Base-by-base conservation (phyloP, 1,140 invertebrate species). In the Colletes latitarsis region DNA sequence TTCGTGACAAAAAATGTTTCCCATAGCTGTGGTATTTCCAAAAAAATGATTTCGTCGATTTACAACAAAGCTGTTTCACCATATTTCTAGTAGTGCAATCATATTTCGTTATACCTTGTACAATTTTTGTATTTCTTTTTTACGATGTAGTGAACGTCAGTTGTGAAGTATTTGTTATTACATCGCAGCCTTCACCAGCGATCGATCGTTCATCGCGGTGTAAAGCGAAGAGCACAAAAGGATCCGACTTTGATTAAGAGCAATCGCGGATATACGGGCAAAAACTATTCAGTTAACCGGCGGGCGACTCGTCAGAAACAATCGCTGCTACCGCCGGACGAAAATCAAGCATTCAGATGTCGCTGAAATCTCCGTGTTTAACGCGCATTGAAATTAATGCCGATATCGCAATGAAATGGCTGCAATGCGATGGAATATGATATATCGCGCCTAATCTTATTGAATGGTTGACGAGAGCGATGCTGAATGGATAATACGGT, bases 321-420 rank as follows among this genome's bases (percentile, higher is more conserved):
- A 68, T 15, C 17, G 53, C 9, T 41, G 39, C 39, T 8, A n/a
- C 14, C 9, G 15, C 17, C 41, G 43, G 30, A 64, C 43, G 46
- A 46, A 43, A 76, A 68, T 30, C 74, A 49, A 49, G 63, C 41
- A 68, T 58, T 68, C 74, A 58, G 19, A 58, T n/a, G 63, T 19
- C 74, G 19, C 15, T 67, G 39, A 57, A 77, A 68, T 77, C 30
- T 43, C 53, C 52, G 10, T 15, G 53, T 8, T 49, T n/a, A 77
- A n/a, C 17, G 19, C 5, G n/a, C 30, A 14, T 68, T 49, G 53
- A 52, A 77, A 77, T 77, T 77, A 77, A 68, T 63, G 17, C 19
- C 63, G 64, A 58, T 68, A 39, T 43, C 21, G 41, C 53, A 15
- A 39, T 39, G 64, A 60, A 77, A 58, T 19, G 62, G 19, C 10